Evolutionary conservation across 2,888 invertebrate genomes (phyloP), one percentile per base, ranked within the genome.

Genomic region (Chaetogeoica ovagalla): DNA sequence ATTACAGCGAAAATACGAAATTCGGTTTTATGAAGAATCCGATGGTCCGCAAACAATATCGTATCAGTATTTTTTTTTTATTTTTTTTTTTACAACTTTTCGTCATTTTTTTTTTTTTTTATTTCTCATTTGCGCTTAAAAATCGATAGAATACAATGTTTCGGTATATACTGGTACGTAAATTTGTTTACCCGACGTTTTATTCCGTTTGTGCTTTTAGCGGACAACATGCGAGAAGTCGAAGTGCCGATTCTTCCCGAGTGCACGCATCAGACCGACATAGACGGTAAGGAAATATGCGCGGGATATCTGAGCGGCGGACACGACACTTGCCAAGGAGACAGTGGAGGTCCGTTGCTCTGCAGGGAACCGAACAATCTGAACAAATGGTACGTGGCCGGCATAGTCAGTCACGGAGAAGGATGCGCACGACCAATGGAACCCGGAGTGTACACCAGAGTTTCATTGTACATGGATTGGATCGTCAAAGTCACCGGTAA

Each of bases 401-500:
- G 95, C 0, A 89, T 95, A 73, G 93, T 95, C 0, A 94, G 94
- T 85, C 94, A 95, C 85, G 95, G 95, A 39, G 91, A 93, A 84
- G 95, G 95, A 5, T 95, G 95, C 86, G 95, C 90, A 30, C 89
- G 93, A 83, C 90, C 92, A 74, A 89, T 90, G 82, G 93, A 94
- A 85, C 93, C 94, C 23, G 95, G 95, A 2, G 94, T 91, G 69
- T 95, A 95, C 84, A 94, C 94, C 0, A 89, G 92, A 86, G 91
- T 95, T 30, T 91, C 92, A 83, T 87, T 91, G 43, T 94, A 90
- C 85, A 86, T 91, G n/a, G 88, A 91, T 82, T 95, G 94, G 94
- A 92, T 94, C 82, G 88, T 88, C 82, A 87, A 88, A 74, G 88
- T 89, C 82, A 89, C 88, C 52, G 86, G 91, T 92, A 86, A 88